Base-by-base conservation (phyloP, 2,113 vertebrate species). In the Bucco capensis region DNA sequence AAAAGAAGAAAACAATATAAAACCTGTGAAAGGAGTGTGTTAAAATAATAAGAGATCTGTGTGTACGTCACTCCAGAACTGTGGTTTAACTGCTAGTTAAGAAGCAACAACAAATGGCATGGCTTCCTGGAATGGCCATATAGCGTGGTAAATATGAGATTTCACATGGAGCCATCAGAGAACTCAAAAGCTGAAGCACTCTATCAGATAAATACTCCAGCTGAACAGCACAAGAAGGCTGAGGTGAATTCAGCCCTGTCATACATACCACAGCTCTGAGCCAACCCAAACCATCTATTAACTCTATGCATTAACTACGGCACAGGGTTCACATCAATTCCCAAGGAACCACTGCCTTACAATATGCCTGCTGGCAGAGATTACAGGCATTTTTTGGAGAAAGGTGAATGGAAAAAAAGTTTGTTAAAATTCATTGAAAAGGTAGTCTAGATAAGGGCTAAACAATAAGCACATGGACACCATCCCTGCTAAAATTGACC, bases 1-100 rank as follows among this genome's bases (percentile, higher is more conserved):
- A 60, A n/a, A 53, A 76, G 69, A 88, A 92, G 82, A 92, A 95
- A 88, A 92, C 61, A 81, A 42, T 94, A 89, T 75, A 70, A 65
- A 86, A 79, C 70, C 51, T 23, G 85, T 57, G 76, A 93, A 61
- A 75, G 74, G 53, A 53, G 47, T 1, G 47, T 2, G 42, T 67
- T 88, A 70, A 82, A 87, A 64, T 81, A 81, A 10, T 53, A 62
- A 78, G 77, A 75, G 65, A 44, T 25, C 25, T 25, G 54, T 4
- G 1, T 4, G 1, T 2, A 51, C 2, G 6, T 84, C 33, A 10
- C 74, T 89, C 54, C 69, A 78, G 92, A 85, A 35, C 80, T 96
- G 90, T 80, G 78, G 89, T 89, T 96, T 96, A 96, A 95, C 91
- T 91, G 93, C 83, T 92, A 12, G 10, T 94, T 38, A 85, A 53